Conservation (phyloP, 2,113 vertebrate species). For the Nasalis larvatus region DNA sequence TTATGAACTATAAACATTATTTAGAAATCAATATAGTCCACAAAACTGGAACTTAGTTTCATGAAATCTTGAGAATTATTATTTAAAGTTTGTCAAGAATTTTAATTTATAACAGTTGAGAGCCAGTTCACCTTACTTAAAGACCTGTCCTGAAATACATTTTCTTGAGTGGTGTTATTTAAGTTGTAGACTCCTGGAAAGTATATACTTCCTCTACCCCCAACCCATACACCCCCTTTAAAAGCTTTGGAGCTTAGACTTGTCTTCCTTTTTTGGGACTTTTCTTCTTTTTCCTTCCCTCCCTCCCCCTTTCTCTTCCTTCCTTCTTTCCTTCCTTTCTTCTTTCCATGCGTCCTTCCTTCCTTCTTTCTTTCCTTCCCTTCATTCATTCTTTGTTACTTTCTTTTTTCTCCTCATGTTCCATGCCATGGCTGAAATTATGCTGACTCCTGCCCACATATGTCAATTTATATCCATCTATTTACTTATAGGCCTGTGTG, state of each 20-base stretch:
- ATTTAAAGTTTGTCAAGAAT: background rate
- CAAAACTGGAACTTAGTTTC: background rate
- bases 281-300: background rate
- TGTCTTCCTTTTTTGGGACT: too few relatives aligned
- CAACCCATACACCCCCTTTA: background rate
- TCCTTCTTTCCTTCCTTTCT: too few relatives aligned
- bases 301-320: background rate
- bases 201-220: background rate
- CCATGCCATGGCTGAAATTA: background rate
- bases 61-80: background rate
- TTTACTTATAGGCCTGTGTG: background rate
- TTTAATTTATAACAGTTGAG: background rate
- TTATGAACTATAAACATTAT: background rate
- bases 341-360: rapidly evolving
- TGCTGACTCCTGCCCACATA: too few relatives aligned
- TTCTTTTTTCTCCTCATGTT: too few relatives aligned
- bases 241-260: background rate
- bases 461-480: background rate
- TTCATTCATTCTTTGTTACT: background rate
- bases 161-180: background rate
- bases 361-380: rapidly evolving
- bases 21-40: background rate
- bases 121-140: background rate
- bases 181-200: background rate
- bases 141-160: background rate